These are phyloP conservation scores for Protobothrops mucrosquamatus DNA, from an alignment of 2,113 vertebrate genomes.

Conservation along the genomic window DNA sequence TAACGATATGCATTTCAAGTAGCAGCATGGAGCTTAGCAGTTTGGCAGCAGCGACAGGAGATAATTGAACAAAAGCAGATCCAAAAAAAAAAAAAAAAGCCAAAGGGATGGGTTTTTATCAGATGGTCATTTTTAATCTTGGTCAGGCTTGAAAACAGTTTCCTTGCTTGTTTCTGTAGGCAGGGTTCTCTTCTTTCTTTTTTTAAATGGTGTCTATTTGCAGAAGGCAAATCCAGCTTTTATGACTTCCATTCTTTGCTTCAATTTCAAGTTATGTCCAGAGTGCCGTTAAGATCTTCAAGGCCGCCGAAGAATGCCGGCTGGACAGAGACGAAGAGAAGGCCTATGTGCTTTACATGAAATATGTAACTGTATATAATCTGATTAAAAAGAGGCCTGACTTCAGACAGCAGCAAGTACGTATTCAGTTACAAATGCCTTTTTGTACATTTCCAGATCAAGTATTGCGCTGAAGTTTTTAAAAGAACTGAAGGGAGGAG, in stretches of 20 bases:
- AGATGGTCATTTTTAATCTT: neutral
- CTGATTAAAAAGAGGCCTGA: conserved; percentile 92
- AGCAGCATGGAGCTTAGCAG: neutral
- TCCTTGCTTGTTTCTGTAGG: neutral
- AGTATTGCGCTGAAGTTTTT: neutral
- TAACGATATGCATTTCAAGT: neutral
- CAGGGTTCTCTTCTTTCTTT: neutral
- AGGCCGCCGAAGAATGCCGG: conserved; percentile 90
- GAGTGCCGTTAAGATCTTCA: conserved; percentile 94
- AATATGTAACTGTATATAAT: conserved; percentile 90
- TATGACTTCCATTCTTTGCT: conserved; percentile 27
- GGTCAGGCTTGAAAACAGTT: neutral
- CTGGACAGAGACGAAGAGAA: conserved; percentile 95
- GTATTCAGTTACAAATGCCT: conserved; percentile 37
- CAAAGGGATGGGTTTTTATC: neutral
- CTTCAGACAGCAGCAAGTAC: conserved; percentile 93
- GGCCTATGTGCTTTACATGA: conserved; percentile 97
- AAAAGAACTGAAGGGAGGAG: neutral
- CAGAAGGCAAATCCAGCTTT: neutral
- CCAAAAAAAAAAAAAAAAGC: conserved; percentile 39
- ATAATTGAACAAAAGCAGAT: conserved; percentile 5
- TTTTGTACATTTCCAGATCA: conserved; percentile 37
- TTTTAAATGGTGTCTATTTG: neutral
- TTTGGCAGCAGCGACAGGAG: neutral
- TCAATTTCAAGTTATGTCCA: conserved; percentile 85